A percentile compares a stretch with the other conserved stretches of the same genome.
These are phyloP conservation scores for Protomyctophum bolini DNA, from an alignment of 2,113 vertebrate genomes.

Conservation along the genomic window DNA sequence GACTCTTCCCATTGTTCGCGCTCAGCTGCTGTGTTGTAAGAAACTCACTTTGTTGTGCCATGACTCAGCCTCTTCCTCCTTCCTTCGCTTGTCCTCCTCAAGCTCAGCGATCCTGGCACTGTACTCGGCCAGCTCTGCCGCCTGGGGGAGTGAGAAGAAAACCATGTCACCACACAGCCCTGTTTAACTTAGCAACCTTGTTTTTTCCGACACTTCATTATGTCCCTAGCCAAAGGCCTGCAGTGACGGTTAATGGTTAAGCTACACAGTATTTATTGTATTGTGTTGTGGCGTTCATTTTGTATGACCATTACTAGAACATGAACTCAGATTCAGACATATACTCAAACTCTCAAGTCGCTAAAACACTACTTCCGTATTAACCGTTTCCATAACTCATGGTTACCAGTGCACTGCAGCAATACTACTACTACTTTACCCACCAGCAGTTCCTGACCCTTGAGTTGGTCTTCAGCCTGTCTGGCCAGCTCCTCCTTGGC, in stretches of 20 bases:
- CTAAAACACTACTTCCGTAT: too few species aligned
- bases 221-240: slow-evolving; percentile 1
- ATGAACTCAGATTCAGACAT: too few species aligned
- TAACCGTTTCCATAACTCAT: too few species aligned
- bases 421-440: slow-evolving; percentile 34
- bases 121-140: slow-evolving; percentile 90
- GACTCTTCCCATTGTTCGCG: too few species aligned
- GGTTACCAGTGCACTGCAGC: too few species aligned
- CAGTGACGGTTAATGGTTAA: not conserved
- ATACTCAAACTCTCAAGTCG: too few species aligned
- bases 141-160: slow-evolving; percentile 68
- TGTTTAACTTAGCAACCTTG: not conserved
- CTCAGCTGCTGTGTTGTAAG: not conserved
- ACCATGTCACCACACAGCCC: not conserved
- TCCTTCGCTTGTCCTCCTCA: slow-evolving; percentile 84
- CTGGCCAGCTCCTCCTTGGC: slow-evolving; percentile 94
- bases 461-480: slow-evolving; percentile 90
- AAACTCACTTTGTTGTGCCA: slow-evolving; percentile 88
- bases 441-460: slow-evolving; percentile 97
- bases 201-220: not conserved
- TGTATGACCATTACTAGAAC: too few species aligned
- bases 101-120: slow-evolving; percentile 85
- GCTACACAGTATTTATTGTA: too few species aligned
- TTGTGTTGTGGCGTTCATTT: too few species aligned
- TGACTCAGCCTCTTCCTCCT: slow-evolving; percentile 88